phyloP scores from a whole-genome alignment of 2,113 vertebrate species.

The Sprattus sprattus region DNA sequence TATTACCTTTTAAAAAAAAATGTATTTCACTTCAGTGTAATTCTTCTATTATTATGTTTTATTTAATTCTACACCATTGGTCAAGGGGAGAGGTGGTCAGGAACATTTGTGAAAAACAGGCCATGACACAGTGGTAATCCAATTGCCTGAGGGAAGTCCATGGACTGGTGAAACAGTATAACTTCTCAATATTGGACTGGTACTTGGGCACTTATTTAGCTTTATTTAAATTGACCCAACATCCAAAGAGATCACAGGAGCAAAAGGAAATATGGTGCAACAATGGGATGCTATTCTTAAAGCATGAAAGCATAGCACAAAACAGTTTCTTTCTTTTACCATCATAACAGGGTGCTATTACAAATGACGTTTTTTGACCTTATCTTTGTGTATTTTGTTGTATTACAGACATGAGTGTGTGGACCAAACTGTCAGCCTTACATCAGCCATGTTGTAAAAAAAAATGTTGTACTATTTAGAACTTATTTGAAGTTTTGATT shows the following conservation, averaged over 20 bases:
- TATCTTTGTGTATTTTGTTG: constrained; percentile 56
- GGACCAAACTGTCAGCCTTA: constrained; percentile 63
- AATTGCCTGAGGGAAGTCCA: constrained; percentile 61
- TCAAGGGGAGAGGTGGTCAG: background rate
- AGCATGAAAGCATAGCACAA: constrained; percentile 43
- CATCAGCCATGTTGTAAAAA: constrained; percentile 35
- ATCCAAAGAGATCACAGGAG: constrained; percentile 15
- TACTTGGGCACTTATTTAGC: constrained; percentile 50
- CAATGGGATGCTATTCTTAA: constrained; percentile 1
- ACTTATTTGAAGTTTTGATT: constrained; percentile 53
- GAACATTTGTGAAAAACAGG: background rate
- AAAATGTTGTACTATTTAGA: constrained; percentile 43
- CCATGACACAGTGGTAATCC: constrained; percentile 46
- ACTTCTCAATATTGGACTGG: constrained; percentile 67
- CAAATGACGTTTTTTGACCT: constrained; percentile 47
- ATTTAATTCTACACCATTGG: constrained; percentile 9
- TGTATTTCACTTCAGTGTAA: constrained; percentile 7
- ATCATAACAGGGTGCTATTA: constrained; percentile 66
- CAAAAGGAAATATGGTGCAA: background rate
- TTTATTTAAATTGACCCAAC: constrained; percentile 14
- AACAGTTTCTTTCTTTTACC: constrained; percentile 35
- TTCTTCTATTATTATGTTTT: background rate
- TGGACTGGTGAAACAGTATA: constrained; percentile 61
- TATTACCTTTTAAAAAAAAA: background rate
- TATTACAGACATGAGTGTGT: constrained; percentile 54